A percentile compares a stretch with the other conserved stretches of the same genome.
Conservation (phyloP, 2,797 vertebrate species). For the Rhodeus uyekii region DNA sequence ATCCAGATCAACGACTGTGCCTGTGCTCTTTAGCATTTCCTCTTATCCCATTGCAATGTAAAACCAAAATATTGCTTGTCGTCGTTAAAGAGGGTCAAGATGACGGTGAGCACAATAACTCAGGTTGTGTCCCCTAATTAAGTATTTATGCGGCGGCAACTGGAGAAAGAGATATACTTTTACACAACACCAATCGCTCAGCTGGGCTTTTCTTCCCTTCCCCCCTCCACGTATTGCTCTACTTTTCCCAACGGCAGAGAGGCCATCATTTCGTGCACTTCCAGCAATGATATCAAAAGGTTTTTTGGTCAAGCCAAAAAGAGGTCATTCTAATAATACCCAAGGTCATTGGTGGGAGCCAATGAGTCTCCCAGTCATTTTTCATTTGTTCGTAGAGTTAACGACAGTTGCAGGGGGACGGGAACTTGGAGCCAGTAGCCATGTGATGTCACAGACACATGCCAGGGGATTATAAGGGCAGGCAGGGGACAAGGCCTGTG, state of each 20-base stretch:
- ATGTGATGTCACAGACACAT: slow-evolving; percentile 88
- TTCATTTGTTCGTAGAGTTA: slow-evolving; percentile 87
- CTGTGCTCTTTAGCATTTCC: slow-evolving; percentile 64
- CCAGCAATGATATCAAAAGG: slow-evolving; percentile 83
- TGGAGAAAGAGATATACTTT: slow-evolving; percentile 71
- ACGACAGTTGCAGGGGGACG: slow-evolving; percentile 85
- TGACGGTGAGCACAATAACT: slow-evolving; percentile 64
- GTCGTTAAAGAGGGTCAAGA: slow-evolving; percentile 75
- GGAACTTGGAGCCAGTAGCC: slow-evolving; percentile 81
- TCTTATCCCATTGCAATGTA: slow-evolving; percentile 62
- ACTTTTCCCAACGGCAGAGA: slow-evolving; percentile 65
- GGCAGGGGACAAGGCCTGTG: slow-evolving; percentile 82
- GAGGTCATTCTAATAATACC: slow-evolving; percentile 90
- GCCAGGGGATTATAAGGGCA: slow-evolving; percentile 86
- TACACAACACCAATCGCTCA: slow-evolving; percentile 72
- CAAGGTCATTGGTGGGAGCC: slow-evolving; percentile 85
- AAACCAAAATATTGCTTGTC: slow-evolving; percentile 65
- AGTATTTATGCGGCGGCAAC: slow-evolving; percentile 76
- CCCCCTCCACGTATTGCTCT: slow-evolving; percentile 62
- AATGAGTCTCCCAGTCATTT: slow-evolving; percentile 88
- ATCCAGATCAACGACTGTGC: slow-evolving; percentile 61
- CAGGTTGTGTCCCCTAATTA: slow-evolving; percentile 73
- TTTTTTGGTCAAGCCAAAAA: slow-evolving; percentile 82
- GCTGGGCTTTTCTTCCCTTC: slow-evolving; percentile 39
- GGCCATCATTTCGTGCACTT: slow-evolving; percentile 72